phyloP scores from a whole-genome alignment of 2,113 vertebrate species.

The Chaenocephalus aceratus region DNA sequence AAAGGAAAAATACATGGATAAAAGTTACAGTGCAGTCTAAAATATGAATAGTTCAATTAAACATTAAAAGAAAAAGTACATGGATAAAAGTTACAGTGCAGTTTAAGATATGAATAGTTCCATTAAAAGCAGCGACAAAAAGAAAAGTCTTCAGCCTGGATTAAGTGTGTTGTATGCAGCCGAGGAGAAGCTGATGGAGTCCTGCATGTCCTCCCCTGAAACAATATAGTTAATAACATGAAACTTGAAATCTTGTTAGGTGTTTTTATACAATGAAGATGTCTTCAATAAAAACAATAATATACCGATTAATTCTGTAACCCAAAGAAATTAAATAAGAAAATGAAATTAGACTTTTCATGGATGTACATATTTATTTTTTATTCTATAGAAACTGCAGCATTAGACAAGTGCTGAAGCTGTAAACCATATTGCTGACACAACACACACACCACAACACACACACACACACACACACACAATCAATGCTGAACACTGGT shows the following conservation, averaged over 20 bases:
- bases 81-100: no score
- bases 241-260: not conserved
- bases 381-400: constrained; percentile 75
- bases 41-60: no score
- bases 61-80: no score
- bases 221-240: not conserved
- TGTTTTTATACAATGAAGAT: not conserved
- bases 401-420: constrained; percentile 67
- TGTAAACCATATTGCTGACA: constrained; percentile 52
- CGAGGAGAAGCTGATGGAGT: not conserved
- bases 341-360: not conserved
- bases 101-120: no score
- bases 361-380: constrained; percentile 33
- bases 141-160: no score
- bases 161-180: not conserved
- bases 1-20: no score
- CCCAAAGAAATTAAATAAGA: not conserved
- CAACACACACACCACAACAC: constrained; percentile 9
- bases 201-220: not conserved
- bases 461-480: constrained; percentile 26
- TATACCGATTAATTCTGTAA: not conserved
- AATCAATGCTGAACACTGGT: constrained; percentile 13
- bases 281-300: not conserved
- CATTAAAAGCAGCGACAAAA: no score
- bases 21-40: no score